phyloP scores from a whole-genome alignment of 2,797 vertebrate genomes.

The Catostomus latipinnis region DNA sequence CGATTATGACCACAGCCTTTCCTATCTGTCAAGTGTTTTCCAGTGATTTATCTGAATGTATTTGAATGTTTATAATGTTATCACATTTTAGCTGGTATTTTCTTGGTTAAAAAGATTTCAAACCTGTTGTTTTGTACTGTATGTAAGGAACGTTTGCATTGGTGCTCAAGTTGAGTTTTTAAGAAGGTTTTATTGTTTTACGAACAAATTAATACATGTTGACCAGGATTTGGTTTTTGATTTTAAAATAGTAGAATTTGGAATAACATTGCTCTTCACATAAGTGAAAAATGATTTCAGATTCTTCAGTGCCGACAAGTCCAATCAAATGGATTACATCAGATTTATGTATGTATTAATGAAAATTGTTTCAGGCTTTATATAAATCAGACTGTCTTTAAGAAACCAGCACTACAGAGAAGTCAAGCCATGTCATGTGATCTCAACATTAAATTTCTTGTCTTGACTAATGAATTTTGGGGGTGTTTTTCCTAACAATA shows the following conservation, averaged over 20 bases:
- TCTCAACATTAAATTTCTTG: background rate
- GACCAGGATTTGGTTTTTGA: background rate
- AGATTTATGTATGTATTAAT: background rate
- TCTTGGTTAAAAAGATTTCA: conserved; percentile 3
- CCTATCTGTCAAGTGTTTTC: background rate
- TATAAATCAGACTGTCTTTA: background rate
- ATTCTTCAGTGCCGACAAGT: conserved; percentile 1
- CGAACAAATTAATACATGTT: background rate
- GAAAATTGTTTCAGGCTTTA: background rate
- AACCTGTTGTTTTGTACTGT: conserved; percentile 20
- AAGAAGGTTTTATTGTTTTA: conserved; percentile 23
- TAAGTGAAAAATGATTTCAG: background rate
- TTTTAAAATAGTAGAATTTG: background rate
- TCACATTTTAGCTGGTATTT: background rate
- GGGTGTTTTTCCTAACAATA: too few species aligned
- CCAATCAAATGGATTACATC: background rate
- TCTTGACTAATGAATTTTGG: background rate
- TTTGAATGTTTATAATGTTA: conserved; percentile 1
- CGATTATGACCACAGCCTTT: background rate
- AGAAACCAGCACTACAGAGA: background rate
- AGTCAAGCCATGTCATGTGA: background rate
- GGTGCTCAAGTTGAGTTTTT: conserved; percentile 14
- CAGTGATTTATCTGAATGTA: conserved; percentile 24
- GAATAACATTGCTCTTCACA: background rate
- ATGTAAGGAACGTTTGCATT: background rate